These are phyloP conservation scores for Cordylochernes scorpioides DNA, from an alignment of 2,888 invertebrate genomes.

Conservation along the genomic window DNA sequence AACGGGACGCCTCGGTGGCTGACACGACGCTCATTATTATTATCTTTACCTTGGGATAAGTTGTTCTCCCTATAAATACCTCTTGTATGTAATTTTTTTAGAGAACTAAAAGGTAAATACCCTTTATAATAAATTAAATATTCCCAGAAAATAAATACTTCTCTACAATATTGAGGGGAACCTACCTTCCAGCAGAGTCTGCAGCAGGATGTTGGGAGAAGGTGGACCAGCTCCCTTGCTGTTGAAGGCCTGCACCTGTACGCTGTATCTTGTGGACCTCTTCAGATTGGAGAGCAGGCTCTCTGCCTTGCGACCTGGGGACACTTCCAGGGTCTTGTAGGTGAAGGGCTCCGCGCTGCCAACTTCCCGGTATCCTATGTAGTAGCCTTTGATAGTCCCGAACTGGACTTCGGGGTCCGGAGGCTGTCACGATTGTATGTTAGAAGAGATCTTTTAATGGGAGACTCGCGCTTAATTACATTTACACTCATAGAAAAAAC, in stretches of 20 bases:
- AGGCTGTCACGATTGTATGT: too few relatives aligned
- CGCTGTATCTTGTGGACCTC: constrained; percentile 19
- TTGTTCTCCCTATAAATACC: too few relatives aligned
- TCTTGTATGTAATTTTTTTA: too few relatives aligned
- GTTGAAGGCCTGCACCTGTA: constrained; percentile 23
- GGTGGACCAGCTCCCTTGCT: constrained; percentile 21
- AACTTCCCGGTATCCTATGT: constrained; percentile 21
- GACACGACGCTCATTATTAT: too few relatives aligned
- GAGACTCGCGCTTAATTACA: too few relatives aligned
- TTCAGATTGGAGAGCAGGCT: constrained; percentile 12
- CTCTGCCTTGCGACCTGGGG: constrained; percentile 10
- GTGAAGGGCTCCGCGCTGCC: constrained; percentile 19
- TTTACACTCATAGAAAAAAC: too few relatives aligned
- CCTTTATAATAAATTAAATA: too few relatives aligned
- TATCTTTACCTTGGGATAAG: too few relatives aligned
- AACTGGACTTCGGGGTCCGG: constrained; percentile 19
- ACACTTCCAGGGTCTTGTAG: constrained; percentile 18
- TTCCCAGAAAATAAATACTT: constrained; percentile 1
- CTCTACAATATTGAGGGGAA: not conserved
- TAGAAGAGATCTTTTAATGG: too few relatives aligned
- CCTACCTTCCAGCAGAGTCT: constrained; percentile 23
- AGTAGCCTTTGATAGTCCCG: constrained; percentile 22
- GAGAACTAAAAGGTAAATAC: too few relatives aligned
- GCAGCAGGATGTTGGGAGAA: constrained; percentile 19
- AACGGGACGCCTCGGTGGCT: too few relatives aligned